Evolutionary conservation across 2,113 vertebrate species (phyloP).

Genomic region (Petromus typicus): DNA sequence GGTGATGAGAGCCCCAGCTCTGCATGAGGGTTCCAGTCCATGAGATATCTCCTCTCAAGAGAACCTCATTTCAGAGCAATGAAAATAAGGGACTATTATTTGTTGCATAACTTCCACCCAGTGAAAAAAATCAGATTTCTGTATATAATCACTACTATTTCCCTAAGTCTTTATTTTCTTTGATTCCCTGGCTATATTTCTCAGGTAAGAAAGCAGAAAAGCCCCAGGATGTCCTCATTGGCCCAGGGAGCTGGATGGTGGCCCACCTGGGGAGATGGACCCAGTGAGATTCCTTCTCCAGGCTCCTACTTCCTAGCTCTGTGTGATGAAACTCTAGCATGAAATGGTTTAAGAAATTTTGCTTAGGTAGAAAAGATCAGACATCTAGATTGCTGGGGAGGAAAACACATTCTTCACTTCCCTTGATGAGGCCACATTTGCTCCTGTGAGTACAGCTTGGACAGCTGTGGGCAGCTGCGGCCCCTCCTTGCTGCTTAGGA

Average conservation of each 20-base stretch:
- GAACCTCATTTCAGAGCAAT: background rate
- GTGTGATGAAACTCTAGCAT: background rate
- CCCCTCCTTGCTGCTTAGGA: background rate
- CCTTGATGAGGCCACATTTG: background rate
- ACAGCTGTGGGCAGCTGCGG: constrained; percentile 52
- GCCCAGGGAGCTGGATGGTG: background rate
- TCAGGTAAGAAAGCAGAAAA: background rate
- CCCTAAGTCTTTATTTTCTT: background rate
- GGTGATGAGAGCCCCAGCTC: background rate
- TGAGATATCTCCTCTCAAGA: background rate
- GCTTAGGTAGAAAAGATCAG: background rate
- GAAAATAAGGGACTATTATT: background rate
- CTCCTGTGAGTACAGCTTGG: background rate
- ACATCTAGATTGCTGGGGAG: background rate
- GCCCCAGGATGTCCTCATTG: background rate
- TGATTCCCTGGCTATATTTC: background rate
- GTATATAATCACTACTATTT: background rate
- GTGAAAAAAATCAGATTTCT: constrained; percentile 39
- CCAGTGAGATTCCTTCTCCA: background rate
- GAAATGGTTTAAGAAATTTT: background rate
- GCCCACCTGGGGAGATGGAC: background rate
- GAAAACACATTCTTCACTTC: too few relatives aligned
- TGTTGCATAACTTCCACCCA: background rate
- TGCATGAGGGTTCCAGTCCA: background rate
- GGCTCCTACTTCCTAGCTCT: background rate